These are phyloP conservation scores for Siderastrea siderea DNA, from an alignment of 92 coral and sea anemone species.

Conservation along the genomic window DNA sequence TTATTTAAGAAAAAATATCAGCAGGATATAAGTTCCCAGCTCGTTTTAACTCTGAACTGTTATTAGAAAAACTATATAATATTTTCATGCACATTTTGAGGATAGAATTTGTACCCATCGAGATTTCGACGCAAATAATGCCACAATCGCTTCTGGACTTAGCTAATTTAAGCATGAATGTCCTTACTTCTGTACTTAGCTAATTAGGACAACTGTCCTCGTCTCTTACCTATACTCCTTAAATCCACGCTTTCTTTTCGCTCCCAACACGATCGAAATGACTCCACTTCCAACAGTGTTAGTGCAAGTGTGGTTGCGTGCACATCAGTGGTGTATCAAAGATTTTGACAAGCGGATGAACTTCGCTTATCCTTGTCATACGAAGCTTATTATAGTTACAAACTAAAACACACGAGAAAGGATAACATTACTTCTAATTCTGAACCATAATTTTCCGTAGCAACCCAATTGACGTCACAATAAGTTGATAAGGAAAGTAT, in stretches of 20 bases:
- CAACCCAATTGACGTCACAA: slow-evolving; percentile 19
- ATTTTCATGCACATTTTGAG: background rate
- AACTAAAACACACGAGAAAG: background rate
- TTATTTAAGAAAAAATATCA: background rate
- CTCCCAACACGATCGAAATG: background rate
- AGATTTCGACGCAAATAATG: too few relatives aligned
- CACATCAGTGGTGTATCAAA: background rate
- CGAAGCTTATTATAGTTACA: background rate
- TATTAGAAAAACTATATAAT: background rate
- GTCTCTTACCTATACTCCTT: background rate
- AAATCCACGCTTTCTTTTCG: background rate
- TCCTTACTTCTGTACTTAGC: background rate
- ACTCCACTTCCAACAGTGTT: background rate
- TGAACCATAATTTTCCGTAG: slow-evolving; percentile 2
- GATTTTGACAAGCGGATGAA: too few relatives aligned
- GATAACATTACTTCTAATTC: background rate
- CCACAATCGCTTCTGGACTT: background rate
- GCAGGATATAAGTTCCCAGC: background rate
- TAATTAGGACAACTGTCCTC: background rate
- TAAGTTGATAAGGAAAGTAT: background rate
- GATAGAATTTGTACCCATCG: too few relatives aligned
- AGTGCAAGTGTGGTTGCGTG: background rate
- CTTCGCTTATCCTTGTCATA: background rate
- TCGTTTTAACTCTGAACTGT: background rate
- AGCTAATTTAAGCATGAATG: background rate